A percentile compares a stretch with the other conserved stretches of the same genome.
phyloP scores from a whole-genome alignment of 2,797 vertebrate species.

The Enteromius thamalakanensis region DNA sequence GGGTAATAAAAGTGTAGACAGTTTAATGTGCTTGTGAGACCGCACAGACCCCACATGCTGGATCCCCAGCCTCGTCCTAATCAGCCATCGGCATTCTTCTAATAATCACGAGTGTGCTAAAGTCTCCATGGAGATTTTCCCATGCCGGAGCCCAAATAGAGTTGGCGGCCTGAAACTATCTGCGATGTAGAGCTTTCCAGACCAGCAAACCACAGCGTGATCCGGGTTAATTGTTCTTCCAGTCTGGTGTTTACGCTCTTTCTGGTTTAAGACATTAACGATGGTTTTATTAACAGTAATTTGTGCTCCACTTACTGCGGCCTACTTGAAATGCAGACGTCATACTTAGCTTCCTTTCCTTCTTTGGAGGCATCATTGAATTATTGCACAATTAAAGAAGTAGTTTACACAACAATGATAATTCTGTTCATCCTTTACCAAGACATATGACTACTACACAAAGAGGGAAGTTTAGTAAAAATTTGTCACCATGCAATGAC shows the following conservation, averaged over 20 bases:
- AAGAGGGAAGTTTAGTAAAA: background rate
- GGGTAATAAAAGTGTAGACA: background rate
- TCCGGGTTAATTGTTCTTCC: conserved; percentile 46
- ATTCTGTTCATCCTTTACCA: background rate
- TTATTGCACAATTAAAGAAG: background rate
- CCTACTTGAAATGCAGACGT: background rate
- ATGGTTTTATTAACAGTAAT: background rate
- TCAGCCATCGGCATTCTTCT: conserved; percentile 50
- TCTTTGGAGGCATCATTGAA: background rate
- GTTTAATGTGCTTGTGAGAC: background rate
- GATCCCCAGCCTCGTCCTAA: conserved; percentile 21
- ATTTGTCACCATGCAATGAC: background rate
- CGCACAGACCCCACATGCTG: conserved; percentile 14
- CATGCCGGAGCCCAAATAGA: conserved; percentile 50
- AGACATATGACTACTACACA: background rate
- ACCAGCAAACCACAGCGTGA: conserved; percentile 34
- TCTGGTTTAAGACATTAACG: background rate
- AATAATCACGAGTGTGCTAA: conserved; percentile 46
- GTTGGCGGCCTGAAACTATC: conserved; percentile 22
- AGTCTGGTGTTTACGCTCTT: conserved; percentile 30
- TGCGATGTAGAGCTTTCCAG: conserved; percentile 26
- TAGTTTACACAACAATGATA: background rate
- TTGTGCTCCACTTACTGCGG: conserved; percentile 13
- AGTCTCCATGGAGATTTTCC: conserved; percentile 57
- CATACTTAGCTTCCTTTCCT: background rate